Conservation (phyloP, 2,797 vertebrate genomes). For the Phrynocephalus forsythii region DNA sequence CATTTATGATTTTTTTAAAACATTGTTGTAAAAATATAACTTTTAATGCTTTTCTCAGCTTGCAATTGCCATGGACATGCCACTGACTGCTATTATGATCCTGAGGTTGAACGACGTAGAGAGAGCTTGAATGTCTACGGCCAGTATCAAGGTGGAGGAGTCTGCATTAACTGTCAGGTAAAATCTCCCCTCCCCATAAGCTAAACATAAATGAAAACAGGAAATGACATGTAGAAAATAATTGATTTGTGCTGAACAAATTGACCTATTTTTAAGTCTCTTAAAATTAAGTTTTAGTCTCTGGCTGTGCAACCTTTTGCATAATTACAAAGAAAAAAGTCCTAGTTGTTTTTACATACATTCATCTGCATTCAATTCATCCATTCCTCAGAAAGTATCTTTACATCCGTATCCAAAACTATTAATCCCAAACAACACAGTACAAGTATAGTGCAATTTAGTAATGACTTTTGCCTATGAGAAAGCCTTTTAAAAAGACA, state of each 20-base stretch:
- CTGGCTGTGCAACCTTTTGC: neutral
- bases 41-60: constrained; percentile 74
- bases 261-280: neutral
- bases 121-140: constrained; percentile 90
- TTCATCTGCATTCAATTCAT: no score
- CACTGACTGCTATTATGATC: constrained; percentile 91
- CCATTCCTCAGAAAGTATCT: neutral
- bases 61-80: constrained; percentile 95
- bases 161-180: constrained; percentile 95
- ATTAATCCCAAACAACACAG: neutral
- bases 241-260: neutral
- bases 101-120: constrained; percentile 82
- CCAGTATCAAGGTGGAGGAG: constrained; percentile 89
- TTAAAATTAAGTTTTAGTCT: neutral
- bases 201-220: neutral
- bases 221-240: neutral
- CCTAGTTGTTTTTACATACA: no score
- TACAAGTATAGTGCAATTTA: neutral
- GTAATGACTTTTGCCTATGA: neutral
- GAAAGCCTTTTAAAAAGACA: no score
- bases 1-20: constrained; percentile 15
- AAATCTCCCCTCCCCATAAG: constrained; percentile 26
- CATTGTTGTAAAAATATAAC: constrained; percentile 47
- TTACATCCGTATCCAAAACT: neutral
- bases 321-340: no score